These are phyloP conservation scores for Chironex yamaguchii DNA, from an alignment of 30 jellyfish, hydroid and myxozoan species.

Conservation along the genomic window DNA sequence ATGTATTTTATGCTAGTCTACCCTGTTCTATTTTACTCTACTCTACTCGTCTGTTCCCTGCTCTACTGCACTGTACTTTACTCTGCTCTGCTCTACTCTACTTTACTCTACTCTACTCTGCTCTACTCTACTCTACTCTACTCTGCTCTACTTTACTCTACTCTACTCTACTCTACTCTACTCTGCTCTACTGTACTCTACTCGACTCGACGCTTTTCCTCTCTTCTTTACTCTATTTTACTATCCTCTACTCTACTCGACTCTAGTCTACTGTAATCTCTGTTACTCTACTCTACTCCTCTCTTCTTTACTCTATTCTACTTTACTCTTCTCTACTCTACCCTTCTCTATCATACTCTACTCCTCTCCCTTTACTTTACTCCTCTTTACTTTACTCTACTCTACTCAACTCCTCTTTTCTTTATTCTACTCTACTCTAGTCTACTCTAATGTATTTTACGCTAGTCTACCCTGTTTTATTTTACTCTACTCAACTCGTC, in stretches of 20 bases:
- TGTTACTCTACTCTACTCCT: too few relatives aligned
- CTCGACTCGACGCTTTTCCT: not conserved
- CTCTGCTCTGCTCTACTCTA: conserved; percentile 47
- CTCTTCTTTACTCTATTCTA: not conserved
- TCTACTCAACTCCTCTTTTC: not conserved
- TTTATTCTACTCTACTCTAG: not conserved
- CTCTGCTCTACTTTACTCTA: not conserved
- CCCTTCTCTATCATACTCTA: not conserved
- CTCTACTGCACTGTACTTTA: conserved; percentile 44
- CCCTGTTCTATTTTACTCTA: conserved; percentile 26
- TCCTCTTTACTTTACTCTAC: not conserved
- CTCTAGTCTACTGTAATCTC: not conserved
- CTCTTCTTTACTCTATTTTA: not conserved
- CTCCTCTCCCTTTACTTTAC: too few relatives aligned
- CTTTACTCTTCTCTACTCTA: not conserved
- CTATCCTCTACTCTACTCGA: not conserved
- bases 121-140: conserved; percentile 28
- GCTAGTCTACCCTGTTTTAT: too few relatives aligned
- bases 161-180: not conserved
- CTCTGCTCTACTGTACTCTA: not conserved
- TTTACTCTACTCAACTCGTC: too few relatives aligned
- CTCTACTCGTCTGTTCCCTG: conserved; percentile 42
- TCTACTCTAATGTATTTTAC: too few relatives aligned
- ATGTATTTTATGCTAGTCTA: conserved; percentile 14
- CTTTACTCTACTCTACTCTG: conserved; percentile 70